These are phyloP conservation scores for Drosophila prolongata DNA, from an alignment of 2,888 invertebrate genomes.

Conservation along the genomic window DNA sequence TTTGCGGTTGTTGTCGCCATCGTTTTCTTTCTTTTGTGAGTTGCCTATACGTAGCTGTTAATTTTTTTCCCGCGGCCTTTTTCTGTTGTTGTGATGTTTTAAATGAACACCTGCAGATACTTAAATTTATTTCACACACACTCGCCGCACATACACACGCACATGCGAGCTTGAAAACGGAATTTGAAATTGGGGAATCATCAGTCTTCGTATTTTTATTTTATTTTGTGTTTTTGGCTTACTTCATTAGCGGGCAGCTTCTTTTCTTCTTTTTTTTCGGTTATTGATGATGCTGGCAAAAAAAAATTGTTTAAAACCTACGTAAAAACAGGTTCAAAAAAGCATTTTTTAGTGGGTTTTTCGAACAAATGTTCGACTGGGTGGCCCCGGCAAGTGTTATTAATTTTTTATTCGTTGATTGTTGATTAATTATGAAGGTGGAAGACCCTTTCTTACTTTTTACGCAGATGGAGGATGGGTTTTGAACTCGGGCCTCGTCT, in stretches of 20 bases:
- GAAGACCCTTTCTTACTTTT: not conserved
- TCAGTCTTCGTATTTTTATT: constrained; percentile 51
- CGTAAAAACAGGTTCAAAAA: constrained; percentile 60
- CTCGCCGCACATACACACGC: constrained; percentile 12
- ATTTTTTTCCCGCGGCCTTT: constrained; percentile 71
- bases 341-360: constrained; percentile 13
- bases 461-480: not conserved
- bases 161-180: constrained; percentile 65
- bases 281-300: constrained; percentile 69
- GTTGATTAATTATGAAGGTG: constrained; percentile 33
- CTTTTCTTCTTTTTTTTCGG: constrained; percentile 29
- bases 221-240: constrained; percentile 38
- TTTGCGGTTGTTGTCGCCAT: constrained; percentile 44
- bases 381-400: constrained; percentile 36
- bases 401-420: constrained; percentile 21
- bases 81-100: constrained; percentile 76
- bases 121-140: constrained; percentile 83
- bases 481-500: not conserved
- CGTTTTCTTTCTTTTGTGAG: constrained; percentile 49
- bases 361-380: constrained; percentile 21
- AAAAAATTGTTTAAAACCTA: constrained; percentile 47
- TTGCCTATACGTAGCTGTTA: constrained; percentile 73
- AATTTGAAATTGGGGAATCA: constrained; percentile 78
- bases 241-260: constrained; percentile 73
- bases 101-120: constrained; percentile 85